Percentiles rank a stretch among this genome's conserved stretches.
Conservation (phyloP, 2,888 invertebrate species). For the Seira sanloemensis region DNA sequence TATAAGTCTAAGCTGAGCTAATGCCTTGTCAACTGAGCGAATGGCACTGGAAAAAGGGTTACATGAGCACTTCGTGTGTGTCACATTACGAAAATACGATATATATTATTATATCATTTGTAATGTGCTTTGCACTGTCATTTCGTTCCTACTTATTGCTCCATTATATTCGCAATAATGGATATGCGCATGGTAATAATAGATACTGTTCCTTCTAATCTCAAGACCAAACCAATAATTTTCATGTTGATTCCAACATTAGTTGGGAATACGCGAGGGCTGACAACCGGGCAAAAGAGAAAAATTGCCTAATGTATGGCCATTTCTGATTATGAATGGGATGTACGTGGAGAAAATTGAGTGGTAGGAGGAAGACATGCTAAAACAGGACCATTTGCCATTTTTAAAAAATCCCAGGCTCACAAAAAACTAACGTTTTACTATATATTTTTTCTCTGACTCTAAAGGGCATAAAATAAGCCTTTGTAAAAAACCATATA, state of each 20-base stretch:
- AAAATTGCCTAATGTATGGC: not conserved
- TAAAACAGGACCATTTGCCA: too few relatives aligned
- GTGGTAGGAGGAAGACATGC: too few relatives aligned
- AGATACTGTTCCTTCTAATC: not conserved
- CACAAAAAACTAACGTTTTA: too few relatives aligned
- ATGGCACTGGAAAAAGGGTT: slow-evolving; percentile 15
- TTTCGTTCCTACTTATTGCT: not conserved
- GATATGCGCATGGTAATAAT: not conserved
- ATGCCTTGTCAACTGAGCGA: slow-evolving; percentile 42
- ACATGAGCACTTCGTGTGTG: slow-evolving; percentile 41
- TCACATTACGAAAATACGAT: slow-evolving; percentile 51
- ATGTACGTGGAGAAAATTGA: not conserved
- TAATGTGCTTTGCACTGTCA: not conserved
- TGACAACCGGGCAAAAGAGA: slow-evolving; percentile 25
- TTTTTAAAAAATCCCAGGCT: too few relatives aligned
- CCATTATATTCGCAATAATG: not conserved
- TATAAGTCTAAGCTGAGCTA: slow-evolving; percentile 48
- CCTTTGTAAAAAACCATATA: too few relatives aligned
- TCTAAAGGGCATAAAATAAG: too few relatives aligned
- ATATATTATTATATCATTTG: slow-evolving; percentile 20
- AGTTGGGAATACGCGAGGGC: slow-evolving; percentile 20
- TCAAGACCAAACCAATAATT: slow-evolving; percentile 26
- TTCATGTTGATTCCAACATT: not conserved
- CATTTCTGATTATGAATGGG: not conserved
- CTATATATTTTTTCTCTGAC: too few relatives aligned